Percentiles rank a stretch among this genome's conserved stretches.
Conservation (phyloP, 2,797 vertebrate genomes). For the Sylvilagus floridanus region DNA sequence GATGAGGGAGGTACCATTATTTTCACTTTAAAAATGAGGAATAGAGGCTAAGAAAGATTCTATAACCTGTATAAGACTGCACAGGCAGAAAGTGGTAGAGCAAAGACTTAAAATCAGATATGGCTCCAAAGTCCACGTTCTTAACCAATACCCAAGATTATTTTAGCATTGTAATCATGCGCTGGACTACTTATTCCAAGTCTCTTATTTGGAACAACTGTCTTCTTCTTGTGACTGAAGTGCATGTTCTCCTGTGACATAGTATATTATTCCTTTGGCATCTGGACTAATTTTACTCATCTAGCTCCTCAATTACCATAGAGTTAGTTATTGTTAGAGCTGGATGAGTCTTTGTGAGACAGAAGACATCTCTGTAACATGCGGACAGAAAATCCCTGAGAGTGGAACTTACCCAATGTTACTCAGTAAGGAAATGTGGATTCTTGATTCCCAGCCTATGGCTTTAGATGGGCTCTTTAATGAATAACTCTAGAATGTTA, state of each 20-base stretch:
- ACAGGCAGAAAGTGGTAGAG: constrained; percentile 36
- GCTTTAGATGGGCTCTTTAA: constrained; percentile 13
- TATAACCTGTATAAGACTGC: not conserved
- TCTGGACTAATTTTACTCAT: constrained; percentile 41
- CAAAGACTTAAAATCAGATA: constrained; percentile 65
- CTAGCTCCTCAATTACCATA: constrained; percentile 23
- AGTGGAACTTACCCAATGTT: constrained; percentile 6
- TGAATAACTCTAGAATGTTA: constrained; percentile 29
- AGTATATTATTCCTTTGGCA: not conserved
- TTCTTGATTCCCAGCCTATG: constrained; percentile 20
- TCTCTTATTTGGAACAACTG: constrained; percentile 41
- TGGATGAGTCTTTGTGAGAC: not conserved
- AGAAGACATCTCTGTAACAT: constrained; percentile 24
- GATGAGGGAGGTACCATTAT: not conserved
- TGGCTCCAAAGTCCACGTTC: constrained; percentile 49
- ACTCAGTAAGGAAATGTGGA: constrained; percentile 30
- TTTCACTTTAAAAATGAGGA: constrained; percentile 36
- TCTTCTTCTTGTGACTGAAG: constrained; percentile 45
- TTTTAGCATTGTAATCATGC: not conserved
- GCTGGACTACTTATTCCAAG: constrained; percentile 31
- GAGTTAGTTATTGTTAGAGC: not conserved
- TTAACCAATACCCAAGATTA: not conserved
- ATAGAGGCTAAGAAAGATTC: constrained; percentile 38
- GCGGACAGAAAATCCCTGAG: constrained; percentile 19
- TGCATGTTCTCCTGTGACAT: not conserved